phyloP scores from a whole-genome alignment of 1,140 invertebrate genomes.

The Hyles vespertilio region DNA sequence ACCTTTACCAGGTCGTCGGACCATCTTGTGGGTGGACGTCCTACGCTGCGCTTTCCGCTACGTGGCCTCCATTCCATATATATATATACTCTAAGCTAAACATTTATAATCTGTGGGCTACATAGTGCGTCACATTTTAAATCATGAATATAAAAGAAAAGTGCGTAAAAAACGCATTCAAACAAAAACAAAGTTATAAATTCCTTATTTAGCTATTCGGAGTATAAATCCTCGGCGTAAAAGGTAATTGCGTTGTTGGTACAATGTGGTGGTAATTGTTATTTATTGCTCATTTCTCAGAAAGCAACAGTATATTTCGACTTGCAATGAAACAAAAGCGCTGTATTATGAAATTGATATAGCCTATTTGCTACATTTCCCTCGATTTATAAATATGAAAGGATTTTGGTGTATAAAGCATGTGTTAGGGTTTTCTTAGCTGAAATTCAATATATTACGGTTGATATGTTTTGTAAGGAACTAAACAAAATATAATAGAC shows the following conservation, averaged over 20 bases:
- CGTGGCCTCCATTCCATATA: no score
- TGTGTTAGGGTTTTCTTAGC: conserved; percentile 10
- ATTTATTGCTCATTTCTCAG: conserved; percentile 23
- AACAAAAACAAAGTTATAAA: conserved; percentile 7
- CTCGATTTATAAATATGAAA: conserved; percentile 15
- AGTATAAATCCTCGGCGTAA: conserved; percentile 16
- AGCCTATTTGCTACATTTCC: conserved; percentile 19
- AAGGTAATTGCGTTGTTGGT: conserved; percentile 22
- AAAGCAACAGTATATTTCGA: conserved; percentile 23
- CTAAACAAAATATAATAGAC: conserved; percentile 44
- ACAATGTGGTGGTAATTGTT: conserved; percentile 20
- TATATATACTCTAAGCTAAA: no score
- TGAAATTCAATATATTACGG: conserved; percentile 19
- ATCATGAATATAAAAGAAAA: no score
- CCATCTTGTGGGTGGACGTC: no score
- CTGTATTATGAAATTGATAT: conserved; percentile 22
- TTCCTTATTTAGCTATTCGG: conserved; percentile 3
- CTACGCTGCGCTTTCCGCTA: no score
- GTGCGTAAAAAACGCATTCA: no score
- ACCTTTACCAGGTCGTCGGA: no score
- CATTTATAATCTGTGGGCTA: no score
- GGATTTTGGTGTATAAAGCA: conserved; percentile 12
- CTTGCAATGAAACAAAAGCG: conserved; percentile 23
- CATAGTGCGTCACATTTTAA: no score
- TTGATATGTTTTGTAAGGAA: conserved; percentile 26